Evolutionary conservation across 2,888 invertebrate species (phyloP).

Genomic region (Euproctis similis): DNA sequence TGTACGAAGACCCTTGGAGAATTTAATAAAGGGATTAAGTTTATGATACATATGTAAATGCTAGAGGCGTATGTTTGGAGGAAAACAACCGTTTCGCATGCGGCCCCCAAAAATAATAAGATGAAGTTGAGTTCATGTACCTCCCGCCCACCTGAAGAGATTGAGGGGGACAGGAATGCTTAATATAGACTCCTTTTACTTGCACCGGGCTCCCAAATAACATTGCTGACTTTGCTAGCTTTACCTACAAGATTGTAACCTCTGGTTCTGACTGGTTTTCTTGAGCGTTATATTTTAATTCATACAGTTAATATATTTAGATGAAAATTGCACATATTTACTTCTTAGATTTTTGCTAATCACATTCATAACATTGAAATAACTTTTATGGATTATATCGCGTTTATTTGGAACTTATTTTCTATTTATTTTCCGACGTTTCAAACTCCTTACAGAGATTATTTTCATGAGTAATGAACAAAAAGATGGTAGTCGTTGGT

Average conservation of each 20-base stretch:
- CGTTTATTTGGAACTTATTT: too few species aligned
- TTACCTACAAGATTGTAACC: slow-evolving; percentile 34
- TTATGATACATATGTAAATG: slow-evolving; percentile 51
- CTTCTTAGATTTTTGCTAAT: too few species aligned
- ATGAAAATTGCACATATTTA: too few species aligned
- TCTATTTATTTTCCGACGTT: too few species aligned
- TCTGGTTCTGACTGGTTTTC: slow-evolving; percentile 32
- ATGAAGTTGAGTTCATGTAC: slow-evolving; percentile 63
- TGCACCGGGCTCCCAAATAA: slow-evolving; percentile 67
- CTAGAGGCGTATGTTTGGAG: slow-evolving; percentile 46
- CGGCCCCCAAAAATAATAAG: slow-evolving; percentile 68
- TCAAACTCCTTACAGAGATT: too few species aligned
- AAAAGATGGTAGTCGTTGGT: too few species aligned
- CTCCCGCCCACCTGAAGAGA: slow-evolving; percentile 65
- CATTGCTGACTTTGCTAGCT: slow-evolving; percentile 53
- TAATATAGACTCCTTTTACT: slow-evolving; percentile 73
- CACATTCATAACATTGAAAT: neutral
- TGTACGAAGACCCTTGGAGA: slow-evolving; percentile 32
- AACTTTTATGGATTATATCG: too few species aligned
- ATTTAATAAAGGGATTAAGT: slow-evolving; percentile 64
- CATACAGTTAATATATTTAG: slow-evolving; percentile 13
- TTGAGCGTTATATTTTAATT: too few species aligned
- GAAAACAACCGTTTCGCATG: slow-evolving; percentile 62
- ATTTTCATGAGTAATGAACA: too few species aligned
- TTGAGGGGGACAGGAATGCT: slow-evolving; percentile 69